Conservation (phyloP, 2,888 invertebrate species). For the Chouioia cunea region DNA sequence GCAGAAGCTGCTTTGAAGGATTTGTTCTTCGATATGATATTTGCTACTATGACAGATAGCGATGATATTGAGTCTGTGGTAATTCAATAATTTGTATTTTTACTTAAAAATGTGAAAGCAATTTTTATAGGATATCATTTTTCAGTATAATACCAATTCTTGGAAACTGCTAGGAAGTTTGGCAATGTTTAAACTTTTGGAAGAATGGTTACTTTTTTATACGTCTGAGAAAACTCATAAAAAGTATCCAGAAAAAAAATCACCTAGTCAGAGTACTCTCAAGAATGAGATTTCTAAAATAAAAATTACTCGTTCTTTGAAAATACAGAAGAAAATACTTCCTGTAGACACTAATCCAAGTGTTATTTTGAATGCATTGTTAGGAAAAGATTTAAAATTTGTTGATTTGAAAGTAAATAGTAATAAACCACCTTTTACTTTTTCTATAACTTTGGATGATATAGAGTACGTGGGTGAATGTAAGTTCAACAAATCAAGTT, state of each 20-base stretch:
- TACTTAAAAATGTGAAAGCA: not conserved
- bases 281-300: not conserved
- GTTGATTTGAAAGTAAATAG: constrained; percentile 7
- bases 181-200: constrained; percentile 27
- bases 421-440: constrained; percentile 18
- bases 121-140: not conserved
- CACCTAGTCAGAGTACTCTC: no score
- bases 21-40: constrained; percentile 19
- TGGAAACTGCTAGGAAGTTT: constrained; percentile 27
- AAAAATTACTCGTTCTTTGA: not conserved
- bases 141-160: constrained; percentile 17
- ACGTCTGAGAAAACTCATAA: not conserved
- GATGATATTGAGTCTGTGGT: constrained; percentile 2
- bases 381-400: not conserved
- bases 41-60: constrained; percentile 8
- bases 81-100: not conserved
- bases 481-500: constrained; percentile 11
- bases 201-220: constrained; percentile 25
- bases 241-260: not conserved
- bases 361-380: constrained; percentile 18
- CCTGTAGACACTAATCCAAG: not conserved
- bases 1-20: constrained; percentile 26
- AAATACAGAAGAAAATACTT: constrained; percentile 9
- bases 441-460: constrained; percentile 13
- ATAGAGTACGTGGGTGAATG: constrained; percentile 24